Conservation (phyloP, 2,888 invertebrate species). For the Drosophila mimetica region DNA sequence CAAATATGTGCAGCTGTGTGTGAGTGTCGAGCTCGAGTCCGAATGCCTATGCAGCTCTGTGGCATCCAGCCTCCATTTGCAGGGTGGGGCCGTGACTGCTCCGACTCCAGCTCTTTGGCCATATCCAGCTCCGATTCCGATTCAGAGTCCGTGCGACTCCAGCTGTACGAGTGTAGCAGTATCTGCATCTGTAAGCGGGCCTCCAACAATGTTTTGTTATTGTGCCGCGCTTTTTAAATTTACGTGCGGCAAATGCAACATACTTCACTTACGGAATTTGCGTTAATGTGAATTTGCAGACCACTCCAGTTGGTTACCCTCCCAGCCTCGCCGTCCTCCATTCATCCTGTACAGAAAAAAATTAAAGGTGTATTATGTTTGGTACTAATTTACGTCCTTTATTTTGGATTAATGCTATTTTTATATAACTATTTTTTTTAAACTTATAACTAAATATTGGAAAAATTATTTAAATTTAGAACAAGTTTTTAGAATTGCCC, state of each 20-base stretch:
- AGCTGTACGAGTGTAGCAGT: slow-evolving; percentile 30
- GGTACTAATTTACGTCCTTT: too few species aligned
- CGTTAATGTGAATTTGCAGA: slow-evolving; percentile 81
- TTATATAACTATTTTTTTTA: too few species aligned
- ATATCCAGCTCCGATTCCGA: slow-evolving; percentile 25
- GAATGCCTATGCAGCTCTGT: slow-evolving; percentile 73
- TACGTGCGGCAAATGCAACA: slow-evolving; percentile 81
- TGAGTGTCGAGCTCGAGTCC: slow-evolving; percentile 57
- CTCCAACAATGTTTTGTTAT: slow-evolving; percentile 71
- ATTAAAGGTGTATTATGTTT: too few species aligned
- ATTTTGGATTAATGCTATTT: too few species aligned
- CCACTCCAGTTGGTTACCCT: slow-evolving; percentile 72
- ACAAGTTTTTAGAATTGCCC: too few species aligned
- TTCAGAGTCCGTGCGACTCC: slow-evolving; percentile 25
- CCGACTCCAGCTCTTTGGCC: slow-evolving; percentile 23
- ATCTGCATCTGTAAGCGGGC: slow-evolving; percentile 54
- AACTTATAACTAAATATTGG: too few species aligned
- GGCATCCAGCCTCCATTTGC: slow-evolving; percentile 37
- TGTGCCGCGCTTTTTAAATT: slow-evolving; percentile 78
- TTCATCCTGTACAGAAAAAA: slow-evolving; percentile 3
- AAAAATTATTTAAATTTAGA: too few species aligned
- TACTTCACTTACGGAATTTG: slow-evolving; percentile 81
- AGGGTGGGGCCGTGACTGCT: slow-evolving; percentile 28
- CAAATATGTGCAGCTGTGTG: slow-evolving; percentile 65
- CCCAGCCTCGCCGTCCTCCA: not conserved